These are phyloP conservation scores for Autographa pulchrina DNA, from an alignment of 2,888 invertebrate species.

Conservation along the genomic window DNA sequence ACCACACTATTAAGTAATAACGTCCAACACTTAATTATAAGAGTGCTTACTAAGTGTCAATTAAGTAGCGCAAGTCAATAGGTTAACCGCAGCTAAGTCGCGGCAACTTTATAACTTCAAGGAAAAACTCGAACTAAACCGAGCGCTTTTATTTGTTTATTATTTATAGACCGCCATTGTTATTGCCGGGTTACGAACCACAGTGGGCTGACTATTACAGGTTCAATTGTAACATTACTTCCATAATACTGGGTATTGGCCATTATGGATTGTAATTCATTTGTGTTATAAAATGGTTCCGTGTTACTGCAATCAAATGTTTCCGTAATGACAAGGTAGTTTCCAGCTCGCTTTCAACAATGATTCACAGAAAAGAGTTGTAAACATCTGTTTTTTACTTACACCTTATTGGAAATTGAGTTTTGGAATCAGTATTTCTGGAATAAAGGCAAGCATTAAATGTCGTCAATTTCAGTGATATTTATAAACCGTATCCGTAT, in stretches of 20 bases:
- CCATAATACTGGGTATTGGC: background rate
- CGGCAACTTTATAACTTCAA: conserved; percentile 31
- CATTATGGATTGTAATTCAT: background rate
- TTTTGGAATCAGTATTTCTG: too few relatives aligned
- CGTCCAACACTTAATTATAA: conserved; percentile 18
- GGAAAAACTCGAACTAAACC: conserved; percentile 18
- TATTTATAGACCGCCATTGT: background rate
- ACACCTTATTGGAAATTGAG: too few relatives aligned
- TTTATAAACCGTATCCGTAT: too few relatives aligned
- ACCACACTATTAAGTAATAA: conserved; percentile 14
- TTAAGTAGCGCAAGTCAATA: conserved; percentile 24
- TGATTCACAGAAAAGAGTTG: too few relatives aligned
- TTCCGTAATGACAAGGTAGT: background rate
- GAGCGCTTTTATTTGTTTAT: conserved; percentile 6
- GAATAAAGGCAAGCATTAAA: too few relatives aligned
- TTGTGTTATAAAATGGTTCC: background rate
- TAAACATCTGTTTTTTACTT: too few relatives aligned
- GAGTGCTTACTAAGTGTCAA: conserved; percentile 24
- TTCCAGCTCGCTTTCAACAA: background rate
- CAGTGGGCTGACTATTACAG: background rate
- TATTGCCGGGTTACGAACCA: background rate
- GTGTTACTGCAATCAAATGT: background rate
- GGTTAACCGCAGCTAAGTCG: conserved; percentile 19
- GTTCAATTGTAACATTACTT: background rate
- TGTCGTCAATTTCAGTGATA: too few relatives aligned